Base-by-base conservation (phyloP, 1,140 invertebrate genomes). In the Hylaeus anthracinus region DNA sequence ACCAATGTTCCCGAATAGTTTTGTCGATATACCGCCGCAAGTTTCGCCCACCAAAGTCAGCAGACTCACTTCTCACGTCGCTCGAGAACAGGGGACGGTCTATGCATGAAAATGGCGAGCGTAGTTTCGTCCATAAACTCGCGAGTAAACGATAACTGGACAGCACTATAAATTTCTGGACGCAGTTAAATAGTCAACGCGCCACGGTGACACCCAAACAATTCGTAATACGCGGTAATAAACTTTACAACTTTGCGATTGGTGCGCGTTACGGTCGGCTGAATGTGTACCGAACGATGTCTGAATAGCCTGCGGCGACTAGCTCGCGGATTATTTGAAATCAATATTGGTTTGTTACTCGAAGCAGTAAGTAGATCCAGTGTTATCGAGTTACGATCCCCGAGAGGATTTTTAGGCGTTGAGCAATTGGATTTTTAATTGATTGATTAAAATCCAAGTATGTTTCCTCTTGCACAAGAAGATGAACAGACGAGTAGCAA, bases 291-390 rank as follows among this genome's bases (percentile, higher is more conserved):
- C 75, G 69, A 79, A 79, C 74, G 71, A 79, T 72, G 79, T 60
- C 65, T 61, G 72, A 79, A 73, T 80, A 60, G 77, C 70, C 79
- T 55, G 67, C 71, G 67, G 77, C 64, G 67, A 56, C 69, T 43
- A 76, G 48, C 37, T 66, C 60, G 79, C 53, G 61, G 64, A 39
- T 83, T 70, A 70, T 76, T 45, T 63, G 75, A 83, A 67, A 71
- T 65, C 71, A 69, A 83, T 74, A 79, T 72, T 73, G 72, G 55
- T 84, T 81, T 76, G 69, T 81, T 77, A 72, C 72, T 37, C 56
- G n/a, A 60, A 82, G 74, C 70, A 72, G 71, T 72, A 84, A 84
- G 74, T 84, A 76, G 82, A 82, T 84, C 67, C 65, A 67, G 72
- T 51, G 75, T 81, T 76, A 81, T 83, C 72, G 79, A 74, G 77